Evolutionary conservation across 2,797 vertebrate genomes (phyloP), one percentile per base, ranked within the genome.

Genomic region (Eremophila alpestris): DNA sequence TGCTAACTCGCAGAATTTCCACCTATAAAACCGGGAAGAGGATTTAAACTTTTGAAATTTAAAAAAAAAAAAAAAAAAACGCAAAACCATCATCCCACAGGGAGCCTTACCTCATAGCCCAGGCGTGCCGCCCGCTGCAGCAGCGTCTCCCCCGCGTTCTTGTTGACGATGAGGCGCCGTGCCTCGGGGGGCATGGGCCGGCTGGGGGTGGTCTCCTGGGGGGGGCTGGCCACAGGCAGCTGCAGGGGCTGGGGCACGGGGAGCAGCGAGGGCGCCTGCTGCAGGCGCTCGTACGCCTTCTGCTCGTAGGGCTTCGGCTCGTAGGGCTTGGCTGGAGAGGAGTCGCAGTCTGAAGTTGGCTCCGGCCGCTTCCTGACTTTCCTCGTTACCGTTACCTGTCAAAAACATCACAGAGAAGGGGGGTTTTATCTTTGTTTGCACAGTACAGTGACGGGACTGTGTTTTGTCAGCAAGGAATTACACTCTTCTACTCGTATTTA

Each of bases 111-210:
- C 99, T 99, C 99, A 6, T 99, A 99, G 93, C 99, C 99, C 22
- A 99, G 98, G 56, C 99, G 98, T 1, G 99, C 99, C 0, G 99
- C 99, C 85, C 99, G 97, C 98, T 99, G 99, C 93, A 99, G 98
- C 90, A 99, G 98, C 15, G 99, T 99, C 97, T 99, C 99, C 4
- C 99, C 99, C 0, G 99, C 99, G 24, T 99, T 99, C 98, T 99
- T 99, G 97, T 99, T 99, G 93, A 99, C 99, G 56, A 99, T 99
- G 18, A 99, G 98, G 83, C 99, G 97, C 13, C 99, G 98, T 0
- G 99, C 99, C 94, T 99, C 99, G 0, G 99, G 99, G 1, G 99
- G 99, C 98, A 99, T 99, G 5, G 99, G 99, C 21, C 99, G 98
- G 93, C 98, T 98, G 17, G 97, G 96, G 41, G 98, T 98, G 90